Percentiles rank a stretch among this genome's conserved stretches.
Evolutionary conservation across 2,888 invertebrate species (phyloP).

Genomic region (Neoascia interrupta): DNA sequence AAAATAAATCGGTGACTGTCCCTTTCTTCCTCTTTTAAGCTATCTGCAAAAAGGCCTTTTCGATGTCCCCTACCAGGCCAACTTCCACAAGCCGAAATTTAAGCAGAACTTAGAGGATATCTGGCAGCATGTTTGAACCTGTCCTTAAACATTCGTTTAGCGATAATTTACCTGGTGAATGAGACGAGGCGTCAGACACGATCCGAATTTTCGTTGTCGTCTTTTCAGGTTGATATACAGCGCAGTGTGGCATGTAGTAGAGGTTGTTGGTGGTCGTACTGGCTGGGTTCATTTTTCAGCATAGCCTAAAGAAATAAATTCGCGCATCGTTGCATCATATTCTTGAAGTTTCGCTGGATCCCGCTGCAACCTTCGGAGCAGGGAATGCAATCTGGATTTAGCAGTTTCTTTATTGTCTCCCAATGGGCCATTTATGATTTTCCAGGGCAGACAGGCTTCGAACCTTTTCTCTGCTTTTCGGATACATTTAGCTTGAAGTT

Average conservation of each 20-base stretch:
- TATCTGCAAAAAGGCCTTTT: constrained; percentile 15
- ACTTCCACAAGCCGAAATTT: constrained; percentile 8
- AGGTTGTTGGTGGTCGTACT: neutral
- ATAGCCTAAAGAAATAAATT: constrained; percentile 1
- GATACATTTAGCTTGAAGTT: constrained; percentile 9
- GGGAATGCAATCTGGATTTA: constrained; percentile 5
- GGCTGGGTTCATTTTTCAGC: neutral
- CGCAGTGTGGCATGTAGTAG: constrained; percentile 2
- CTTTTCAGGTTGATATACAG: constrained; percentile 21
- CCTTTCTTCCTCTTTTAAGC: neutral
- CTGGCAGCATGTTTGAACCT: constrained; percentile 27
- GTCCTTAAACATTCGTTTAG: constrained; percentile 26
- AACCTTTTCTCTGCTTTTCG: neutral
- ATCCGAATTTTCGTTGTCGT: constrained; percentile 11
- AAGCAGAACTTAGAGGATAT: constrained; percentile 8
- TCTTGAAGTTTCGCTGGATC: constrained; percentile 15
- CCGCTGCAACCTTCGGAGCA: constrained; percentile 1
- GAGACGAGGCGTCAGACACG: constrained; percentile 14
- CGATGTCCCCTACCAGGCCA: constrained; percentile 12
- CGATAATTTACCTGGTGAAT: neutral
- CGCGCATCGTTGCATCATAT: constrained; percentile 1
- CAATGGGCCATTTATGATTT: neutral
- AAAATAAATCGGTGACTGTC: constrained; percentile 11
- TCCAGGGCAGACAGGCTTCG: constrained; percentile 19
- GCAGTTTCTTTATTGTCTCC: constrained; percentile 8